These are phyloP conservation scores for Xylota sylvarum DNA, from an alignment of 2,888 invertebrate genomes.

Conservation along the genomic window DNA sequence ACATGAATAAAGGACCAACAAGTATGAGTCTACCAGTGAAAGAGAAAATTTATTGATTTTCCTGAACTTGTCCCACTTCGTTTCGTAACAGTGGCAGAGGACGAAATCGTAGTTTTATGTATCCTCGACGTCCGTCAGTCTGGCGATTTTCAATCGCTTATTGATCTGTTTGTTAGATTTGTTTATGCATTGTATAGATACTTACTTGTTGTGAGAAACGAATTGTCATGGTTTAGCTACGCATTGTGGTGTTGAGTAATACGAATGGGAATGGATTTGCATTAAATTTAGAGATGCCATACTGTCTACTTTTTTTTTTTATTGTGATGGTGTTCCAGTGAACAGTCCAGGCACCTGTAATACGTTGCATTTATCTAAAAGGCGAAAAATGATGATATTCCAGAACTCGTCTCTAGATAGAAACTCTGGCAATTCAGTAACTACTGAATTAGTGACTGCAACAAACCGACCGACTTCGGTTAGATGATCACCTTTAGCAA, in stretches of 20 bases:
- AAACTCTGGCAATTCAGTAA: too few relatives aligned
- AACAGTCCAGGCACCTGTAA: too few relatives aligned
- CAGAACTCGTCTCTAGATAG: too few relatives aligned
- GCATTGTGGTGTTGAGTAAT: background rate
- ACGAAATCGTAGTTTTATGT: slow-evolving; percentile 16
- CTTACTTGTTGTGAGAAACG: background rate
- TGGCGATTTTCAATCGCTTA: slow-evolving; percentile 62
- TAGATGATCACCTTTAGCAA: too few relatives aligned
- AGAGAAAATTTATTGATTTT: slow-evolving; percentile 34
- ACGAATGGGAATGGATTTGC: background rate
- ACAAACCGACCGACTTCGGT: too few relatives aligned
- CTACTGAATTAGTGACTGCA: too few relatives aligned
- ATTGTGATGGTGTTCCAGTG: too few relatives aligned
- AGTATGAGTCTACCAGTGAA: slow-evolving; percentile 2
- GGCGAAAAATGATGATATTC: too few relatives aligned
- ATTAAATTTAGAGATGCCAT: background rate
- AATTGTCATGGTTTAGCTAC: slow-evolving; percentile 18
- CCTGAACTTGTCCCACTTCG: slow-evolving; percentile 37
- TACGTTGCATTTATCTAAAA: too few relatives aligned
- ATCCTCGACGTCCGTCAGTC: slow-evolving; percentile 60
- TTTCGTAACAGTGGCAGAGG: slow-evolving; percentile 23
- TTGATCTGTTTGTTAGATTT: slow-evolving; percentile 53
- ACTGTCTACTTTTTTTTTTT: too few relatives aligned
- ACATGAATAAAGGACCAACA: slow-evolving; percentile 34
- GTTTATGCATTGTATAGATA: background rate